Conservation (phyloP, 2,113 vertebrate species). For the Heterochromis multidens region DNA sequence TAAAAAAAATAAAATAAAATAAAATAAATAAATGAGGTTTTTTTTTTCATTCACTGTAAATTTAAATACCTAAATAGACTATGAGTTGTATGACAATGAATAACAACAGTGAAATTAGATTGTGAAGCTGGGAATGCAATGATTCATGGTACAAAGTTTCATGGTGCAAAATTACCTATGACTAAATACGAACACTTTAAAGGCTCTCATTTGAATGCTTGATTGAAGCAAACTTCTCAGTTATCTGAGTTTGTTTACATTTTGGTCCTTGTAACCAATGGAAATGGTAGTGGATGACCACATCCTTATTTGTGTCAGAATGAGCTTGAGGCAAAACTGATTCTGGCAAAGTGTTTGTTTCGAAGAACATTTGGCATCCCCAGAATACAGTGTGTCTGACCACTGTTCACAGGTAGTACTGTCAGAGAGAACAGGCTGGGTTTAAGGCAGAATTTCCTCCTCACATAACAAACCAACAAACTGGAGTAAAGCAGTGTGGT, state of each 20-base stretch:
- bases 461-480: constrained; percentile 53
- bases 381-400: constrained; percentile 58
- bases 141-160: constrained; percentile 45
- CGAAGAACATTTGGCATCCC: constrained; percentile 61
- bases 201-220: constrained; percentile 67
- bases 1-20: constrained; percentile 36
- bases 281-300: constrained; percentile 57
- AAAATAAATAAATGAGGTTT: background rate
- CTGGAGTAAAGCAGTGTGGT: constrained; percentile 37
- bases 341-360: constrained; percentile 44
- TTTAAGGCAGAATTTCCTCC: constrained; percentile 75
- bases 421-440: constrained; percentile 68
- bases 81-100: constrained; percentile 43
- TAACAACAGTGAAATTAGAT: constrained; percentile 32
- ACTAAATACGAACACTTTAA: constrained; percentile 50
- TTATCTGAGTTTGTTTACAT: constrained; percentile 64
- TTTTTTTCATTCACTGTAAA: constrained; percentile 41
- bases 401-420: constrained; percentile 72
- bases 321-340: constrained; percentile 67
- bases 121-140: constrained; percentile 70
- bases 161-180: constrained; percentile 35
- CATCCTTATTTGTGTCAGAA: constrained; percentile 61
- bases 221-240: constrained; percentile 67
- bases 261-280: constrained; percentile 79
- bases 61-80: constrained; percentile 40